A percentile compares a stretch with the other conserved stretches of the same genome.
phyloP scores from a whole-genome alignment of 2,113 vertebrate species.

The Oplegnathus fasciatus region DNA sequence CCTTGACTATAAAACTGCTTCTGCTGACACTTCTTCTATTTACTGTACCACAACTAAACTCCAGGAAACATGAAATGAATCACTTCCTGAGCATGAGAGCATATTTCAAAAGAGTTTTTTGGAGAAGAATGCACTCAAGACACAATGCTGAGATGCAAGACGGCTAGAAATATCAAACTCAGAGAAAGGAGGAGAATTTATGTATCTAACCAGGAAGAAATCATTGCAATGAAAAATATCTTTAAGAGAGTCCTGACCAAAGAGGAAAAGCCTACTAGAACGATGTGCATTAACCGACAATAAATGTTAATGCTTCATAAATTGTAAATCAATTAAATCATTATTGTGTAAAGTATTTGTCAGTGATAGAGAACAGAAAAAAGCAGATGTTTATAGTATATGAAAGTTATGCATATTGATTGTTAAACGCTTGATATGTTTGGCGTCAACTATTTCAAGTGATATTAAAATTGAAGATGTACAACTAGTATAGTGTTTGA shows the following conservation, averaged over 20 bases:
- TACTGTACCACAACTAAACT: neutral
- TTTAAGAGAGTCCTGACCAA: neutral
- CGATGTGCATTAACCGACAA: neutral
- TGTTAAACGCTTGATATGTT: neutral
- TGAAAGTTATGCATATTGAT: neutral
- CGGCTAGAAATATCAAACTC: neutral
- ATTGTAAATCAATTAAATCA: neutral
- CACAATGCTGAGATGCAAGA: neutral
- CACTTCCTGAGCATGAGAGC: neutral
- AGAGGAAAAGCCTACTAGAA: neutral
- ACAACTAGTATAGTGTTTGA: neutral
- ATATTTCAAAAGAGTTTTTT: neutral
- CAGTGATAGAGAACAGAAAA: neutral
- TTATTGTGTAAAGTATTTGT: neutral
- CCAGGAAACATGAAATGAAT: neutral
- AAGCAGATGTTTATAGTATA: too few relatives aligned
- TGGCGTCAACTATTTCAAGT: neutral
- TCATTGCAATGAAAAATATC: neutral
- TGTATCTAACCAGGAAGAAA: too few relatives aligned
- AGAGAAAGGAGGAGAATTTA: neutral
- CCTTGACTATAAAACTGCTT: neutral
- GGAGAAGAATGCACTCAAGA: neutral
- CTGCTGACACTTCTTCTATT: neutral
- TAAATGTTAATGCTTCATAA: slow-evolving; percentile 1
- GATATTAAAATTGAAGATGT: neutral